Percentiles rank a stretch among this genome's conserved stretches.
phyloP scores from a whole-genome alignment of 1,140 invertebrate species.

The Phocides pigmalion region DNA sequence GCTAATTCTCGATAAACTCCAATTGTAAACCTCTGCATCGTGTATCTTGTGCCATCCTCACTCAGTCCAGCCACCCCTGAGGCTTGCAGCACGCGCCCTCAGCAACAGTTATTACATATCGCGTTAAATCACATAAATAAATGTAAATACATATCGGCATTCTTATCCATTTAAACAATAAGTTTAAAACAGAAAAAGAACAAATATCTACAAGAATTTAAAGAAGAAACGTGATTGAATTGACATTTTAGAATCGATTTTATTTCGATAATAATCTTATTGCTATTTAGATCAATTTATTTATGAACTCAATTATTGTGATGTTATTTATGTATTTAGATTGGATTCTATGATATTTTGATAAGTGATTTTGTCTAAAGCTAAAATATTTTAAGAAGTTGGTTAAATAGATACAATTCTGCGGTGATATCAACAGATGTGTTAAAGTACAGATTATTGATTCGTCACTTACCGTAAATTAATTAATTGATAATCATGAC shows the following conservation, averaged over 20 bases:
- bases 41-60: neutral
- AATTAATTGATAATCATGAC: neutral
- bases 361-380: too few relatives aligned
- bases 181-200: neutral
- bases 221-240: neutral
- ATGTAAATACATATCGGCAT: constrained; percentile 19
- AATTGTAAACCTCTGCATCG: constrained; percentile 1
- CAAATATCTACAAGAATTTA: neutral
- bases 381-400: too few relatives aligned
- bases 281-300: neutral
- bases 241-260: neutral
- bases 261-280: neutral
- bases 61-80: constrained; percentile 15
- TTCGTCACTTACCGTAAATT: neutral
- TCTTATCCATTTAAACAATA: neutral
- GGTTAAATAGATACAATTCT: neutral
- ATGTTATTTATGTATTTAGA: neutral
- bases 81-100: constrained; percentile 11
- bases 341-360: neutral
- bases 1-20: too few relatives aligned
- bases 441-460: neutral
- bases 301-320: neutral
- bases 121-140: constrained; percentile 1
- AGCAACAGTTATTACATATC: constrained; percentile 25
- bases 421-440: neutral